Conservation (phyloP, 2,797 vertebrate genomes). For the Naso thynnoides region DNA sequence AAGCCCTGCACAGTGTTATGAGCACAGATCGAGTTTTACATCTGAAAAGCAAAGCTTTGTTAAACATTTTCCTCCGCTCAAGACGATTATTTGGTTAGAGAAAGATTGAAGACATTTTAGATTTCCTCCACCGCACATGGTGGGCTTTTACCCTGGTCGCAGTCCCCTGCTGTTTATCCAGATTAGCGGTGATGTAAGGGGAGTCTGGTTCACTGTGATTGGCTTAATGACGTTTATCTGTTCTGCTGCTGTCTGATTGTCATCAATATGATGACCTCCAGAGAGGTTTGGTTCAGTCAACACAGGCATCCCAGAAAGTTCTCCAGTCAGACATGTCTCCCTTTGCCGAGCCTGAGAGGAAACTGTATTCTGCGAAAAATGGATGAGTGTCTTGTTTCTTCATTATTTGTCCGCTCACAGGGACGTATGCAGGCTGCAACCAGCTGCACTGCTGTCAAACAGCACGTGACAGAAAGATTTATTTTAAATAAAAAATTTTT, state of each 20-base stretch:
- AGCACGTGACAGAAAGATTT: background rate
- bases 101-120: conserved; percentile 8
- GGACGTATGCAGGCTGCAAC: background rate
- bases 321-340: conserved; percentile 10
- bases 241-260: conserved; percentile 46
- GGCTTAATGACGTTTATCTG: conserved; percentile 60
- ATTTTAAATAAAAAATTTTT: conserved; percentile 28
- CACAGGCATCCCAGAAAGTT: conserved; percentile 28
- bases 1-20: conserved; percentile 9
- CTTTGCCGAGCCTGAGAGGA: conserved; percentile 17
- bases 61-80: conserved; percentile 18
- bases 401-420: background rate
- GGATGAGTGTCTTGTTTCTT: background rate
- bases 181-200: conserved; percentile 44
- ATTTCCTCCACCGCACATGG: background rate
- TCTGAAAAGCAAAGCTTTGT: conserved; percentile 17
- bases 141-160: conserved; percentile 29
- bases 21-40: conserved; percentile 20
- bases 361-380: conserved; percentile 2
- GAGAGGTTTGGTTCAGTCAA: conserved; percentile 50
- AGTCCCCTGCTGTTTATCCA: conserved; percentile 38
- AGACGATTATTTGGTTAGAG: conserved; percentile 15
- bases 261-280: conserved; percentile 52
- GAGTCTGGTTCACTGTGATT: conserved; percentile 56
- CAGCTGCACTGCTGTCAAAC: conserved; percentile 14